These are phyloP conservation scores for Lucilia cuprina DNA, from an alignment of 1,140 invertebrate genomes.

Conservation along the genomic window DNA sequence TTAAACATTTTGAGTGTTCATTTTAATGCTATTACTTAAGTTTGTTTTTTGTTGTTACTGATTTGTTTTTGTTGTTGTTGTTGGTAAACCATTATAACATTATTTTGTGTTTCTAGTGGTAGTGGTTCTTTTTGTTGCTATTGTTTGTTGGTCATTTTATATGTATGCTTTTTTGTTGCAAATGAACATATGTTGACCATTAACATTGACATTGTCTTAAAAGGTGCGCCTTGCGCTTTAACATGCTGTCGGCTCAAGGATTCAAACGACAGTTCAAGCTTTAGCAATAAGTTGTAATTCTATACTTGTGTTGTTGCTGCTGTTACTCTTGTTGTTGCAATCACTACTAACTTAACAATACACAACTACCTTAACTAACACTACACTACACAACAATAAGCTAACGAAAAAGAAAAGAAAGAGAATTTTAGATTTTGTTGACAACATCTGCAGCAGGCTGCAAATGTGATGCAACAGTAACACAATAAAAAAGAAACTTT, in stretches of 20 bases:
- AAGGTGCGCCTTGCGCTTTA: slow-evolving; percentile 37
- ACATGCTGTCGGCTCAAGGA: slow-evolving; percentile 40
- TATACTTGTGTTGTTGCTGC: background rate
- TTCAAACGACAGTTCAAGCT: slow-evolving; percentile 40
- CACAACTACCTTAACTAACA: background rate
- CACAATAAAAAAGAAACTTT: background rate
- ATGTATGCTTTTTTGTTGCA: slow-evolving; percentile 25
- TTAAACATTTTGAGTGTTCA: background rate
- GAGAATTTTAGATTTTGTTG: background rate
- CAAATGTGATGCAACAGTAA: background rate
- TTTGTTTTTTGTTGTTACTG: slow-evolving; percentile 20
- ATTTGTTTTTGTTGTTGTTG: slow-evolving; percentile 30
- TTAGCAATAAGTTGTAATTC: slow-evolving; percentile 17
- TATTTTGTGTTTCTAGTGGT: slow-evolving; percentile 42
- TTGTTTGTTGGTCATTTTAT: too few species aligned
- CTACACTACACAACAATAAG: slow-evolving; percentile 1
- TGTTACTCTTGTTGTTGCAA: background rate
- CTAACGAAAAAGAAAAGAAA: background rate
- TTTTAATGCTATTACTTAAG: slow-evolving; percentile 6
- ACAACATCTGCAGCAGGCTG: background rate
- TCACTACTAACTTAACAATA: background rate
- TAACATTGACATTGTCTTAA: slow-evolving; percentile 43
- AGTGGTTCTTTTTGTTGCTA: background rate
- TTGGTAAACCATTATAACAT: background rate
- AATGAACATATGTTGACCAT: slow-evolving; percentile 46